These are phyloP conservation scores for Plectrocnemia conspersa DNA, from an alignment of 1,140 invertebrate species.

Conservation along the genomic window DNA sequence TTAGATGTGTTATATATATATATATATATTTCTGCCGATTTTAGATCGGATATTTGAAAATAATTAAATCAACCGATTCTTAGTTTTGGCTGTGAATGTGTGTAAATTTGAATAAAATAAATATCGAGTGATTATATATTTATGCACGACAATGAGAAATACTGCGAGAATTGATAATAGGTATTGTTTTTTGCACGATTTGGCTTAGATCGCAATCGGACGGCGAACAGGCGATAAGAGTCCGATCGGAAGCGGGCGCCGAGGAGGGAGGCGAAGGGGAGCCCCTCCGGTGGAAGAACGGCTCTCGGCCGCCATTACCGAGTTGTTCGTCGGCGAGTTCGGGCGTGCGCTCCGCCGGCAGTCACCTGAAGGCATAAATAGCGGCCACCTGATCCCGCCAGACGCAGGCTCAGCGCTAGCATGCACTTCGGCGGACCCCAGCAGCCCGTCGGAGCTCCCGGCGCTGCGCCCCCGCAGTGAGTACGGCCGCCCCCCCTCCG, in stretches of 20 bases:
- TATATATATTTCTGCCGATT: too few species aligned
- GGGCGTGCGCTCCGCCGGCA: background rate
- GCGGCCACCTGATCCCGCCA: background rate
- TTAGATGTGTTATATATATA: too few species aligned
- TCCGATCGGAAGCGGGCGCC: background rate
- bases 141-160: too few species aligned
- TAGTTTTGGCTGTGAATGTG: too few species aligned
- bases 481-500: background rate
- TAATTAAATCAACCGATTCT: too few species aligned
- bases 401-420: background rate
- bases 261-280: background rate
- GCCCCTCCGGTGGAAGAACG: background rate
- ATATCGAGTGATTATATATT: too few species aligned
- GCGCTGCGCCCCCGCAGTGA: background rate
- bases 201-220: too few species aligned
- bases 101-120: too few species aligned
- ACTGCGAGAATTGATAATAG: too few species aligned
- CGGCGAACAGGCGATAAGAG: background rate
- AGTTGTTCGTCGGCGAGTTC: background rate
- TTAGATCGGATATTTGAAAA: too few species aligned
- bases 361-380: background rate
- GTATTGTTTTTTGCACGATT: too few species aligned
- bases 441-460: background rate
- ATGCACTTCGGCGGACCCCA: background rate
- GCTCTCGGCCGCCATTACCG: conserved; percentile 1